Percentiles rank a stretch among this genome's conserved stretches.
Conservation (phyloP, 1,140 invertebrate genomes). For the Brachionus rotundiformis region DNA sequence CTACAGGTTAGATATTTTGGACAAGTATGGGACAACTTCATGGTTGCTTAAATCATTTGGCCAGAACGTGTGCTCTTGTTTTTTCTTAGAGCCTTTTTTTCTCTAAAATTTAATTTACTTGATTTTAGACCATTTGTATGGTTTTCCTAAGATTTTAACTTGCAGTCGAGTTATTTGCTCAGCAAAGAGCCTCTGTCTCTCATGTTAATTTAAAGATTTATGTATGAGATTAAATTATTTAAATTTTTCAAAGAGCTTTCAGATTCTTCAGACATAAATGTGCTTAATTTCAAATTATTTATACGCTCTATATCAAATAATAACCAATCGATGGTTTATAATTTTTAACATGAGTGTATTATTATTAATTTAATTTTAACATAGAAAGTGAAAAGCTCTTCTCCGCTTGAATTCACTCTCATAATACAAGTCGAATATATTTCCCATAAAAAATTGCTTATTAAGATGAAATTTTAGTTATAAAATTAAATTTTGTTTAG, state of each 20-base stretch:
- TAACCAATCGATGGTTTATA: not conserved
- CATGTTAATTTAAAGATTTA: slow-evolving; percentile 6
- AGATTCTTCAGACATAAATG: slow-evolving; percentile 19
- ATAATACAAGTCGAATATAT: not conserved
- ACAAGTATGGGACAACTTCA: too few relatives aligned
- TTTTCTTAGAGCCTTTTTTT: not conserved
- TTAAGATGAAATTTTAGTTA: not conserved
- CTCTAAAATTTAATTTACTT: not conserved
- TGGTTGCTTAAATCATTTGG: not conserved
- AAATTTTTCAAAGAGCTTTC: not conserved
- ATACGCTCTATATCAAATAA: slow-evolving; percentile 8
- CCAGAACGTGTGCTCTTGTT: not conserved
- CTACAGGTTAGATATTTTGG: not conserved
- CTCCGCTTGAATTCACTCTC: slow-evolving; percentile 10
- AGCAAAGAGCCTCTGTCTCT: not conserved
- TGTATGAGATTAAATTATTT: slow-evolving; percentile 16
- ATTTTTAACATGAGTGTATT: not conserved
- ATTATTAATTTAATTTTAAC: slow-evolving; percentile 6
- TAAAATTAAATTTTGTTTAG: not conserved
- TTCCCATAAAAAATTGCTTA: not conserved
- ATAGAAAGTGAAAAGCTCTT: slow-evolving; percentile 14
- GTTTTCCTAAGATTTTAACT: not conserved
- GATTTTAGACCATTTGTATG: not conserved
- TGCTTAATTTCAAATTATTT: slow-evolving; percentile 21
- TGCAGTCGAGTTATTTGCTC: not conserved